Evolutionary conservation across 2,888 invertebrate genomes (phyloP), one percentile per base, ranked within the genome.

Genomic region (Eupithecia tripunctaria): DNA sequence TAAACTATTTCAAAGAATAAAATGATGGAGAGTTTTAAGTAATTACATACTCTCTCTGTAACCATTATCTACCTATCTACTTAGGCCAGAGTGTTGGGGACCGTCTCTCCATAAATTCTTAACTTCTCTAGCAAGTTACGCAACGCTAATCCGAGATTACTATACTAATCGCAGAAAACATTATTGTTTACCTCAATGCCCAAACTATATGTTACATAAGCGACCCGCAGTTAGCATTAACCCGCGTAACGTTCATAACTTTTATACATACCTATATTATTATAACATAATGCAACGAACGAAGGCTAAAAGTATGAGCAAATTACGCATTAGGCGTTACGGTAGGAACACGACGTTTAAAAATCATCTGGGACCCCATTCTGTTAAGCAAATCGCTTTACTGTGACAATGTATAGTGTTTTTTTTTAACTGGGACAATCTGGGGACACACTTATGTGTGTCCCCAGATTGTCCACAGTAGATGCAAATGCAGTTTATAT

Each of bases 191-290:
- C 64, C 64, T 38, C 64, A 25, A 41, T 38, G 21, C 38, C 64
- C 64, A 38, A 64, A 64, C 64, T 56, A 36, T 64, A 36, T 41
- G 38, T 64, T 64, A 64, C 56, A 25, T 25, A 71, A 70, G 56
- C 36, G 63, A 60, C 60, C 18, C 60, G 60, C 41, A 43, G 65
- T 43, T 25, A 1, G 65, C 43, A 10, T 14, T 56, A 14, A 56
- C 25, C 56, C 56, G 25, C 65, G 41, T 64, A 64, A 66, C 38
- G 38, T 14, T 56, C 56, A 56, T 25, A 25, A 56, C 14, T 56
- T 8, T 47, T 47, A n/a, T 51, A 51, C 25, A 8, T 15, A 18
- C n/a, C n/a, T n/a, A n/a, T n/a, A n/a, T n/a, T 43, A 41, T 43
- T 43, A 56, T 32, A 32, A n/a, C 66, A 51, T 66, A 66, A 41